Evolutionary conservation across 1,140 invertebrate species (phyloP).

Genomic region (Scaptomyza graminum): DNA sequence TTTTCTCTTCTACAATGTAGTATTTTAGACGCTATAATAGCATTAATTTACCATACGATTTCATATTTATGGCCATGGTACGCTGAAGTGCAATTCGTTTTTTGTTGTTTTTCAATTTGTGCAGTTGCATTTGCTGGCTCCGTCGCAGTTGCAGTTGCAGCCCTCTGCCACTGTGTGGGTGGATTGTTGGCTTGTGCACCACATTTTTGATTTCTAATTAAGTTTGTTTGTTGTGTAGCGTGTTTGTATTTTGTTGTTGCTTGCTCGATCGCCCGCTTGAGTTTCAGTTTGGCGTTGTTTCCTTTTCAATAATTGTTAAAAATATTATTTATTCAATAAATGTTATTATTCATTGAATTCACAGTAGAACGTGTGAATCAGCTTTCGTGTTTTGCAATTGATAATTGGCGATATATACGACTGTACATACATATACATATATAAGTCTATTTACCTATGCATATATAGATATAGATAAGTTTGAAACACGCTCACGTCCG

Average conservation of each 20-base stretch:
- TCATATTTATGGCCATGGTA: conserved; percentile 79
- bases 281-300: conserved; percentile 27
- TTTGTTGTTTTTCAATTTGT: conserved; percentile 65
- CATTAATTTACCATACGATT: conserved; percentile 81
- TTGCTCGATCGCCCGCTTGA: neutral
- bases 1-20: conserved; percentile 66
- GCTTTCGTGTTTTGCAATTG: conserved; percentile 44
- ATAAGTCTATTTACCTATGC: too few species aligned
- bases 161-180: conserved; percentile 49
- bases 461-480: conserved; percentile 29
- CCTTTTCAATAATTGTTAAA: neutral
- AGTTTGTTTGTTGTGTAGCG: conserved; percentile 30
- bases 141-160: neutral
- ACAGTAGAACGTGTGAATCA: conserved; percentile 64
- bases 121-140: conserved; percentile 38
- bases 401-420: conserved; percentile 26
- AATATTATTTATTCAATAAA: neutral
- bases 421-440: conserved; percentile 7
- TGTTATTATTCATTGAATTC: conserved; percentile 32
- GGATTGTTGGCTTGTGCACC: conserved; percentile 69
- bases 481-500: conserved; percentile 16
- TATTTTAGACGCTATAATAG: conserved; percentile 78
- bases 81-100: conserved; percentile 66
- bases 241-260: conserved; percentile 7
- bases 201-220: conserved; percentile 67